Base-by-base conservation (phyloP, 2,113 vertebrate genomes). In the Platanista minor region DNA sequence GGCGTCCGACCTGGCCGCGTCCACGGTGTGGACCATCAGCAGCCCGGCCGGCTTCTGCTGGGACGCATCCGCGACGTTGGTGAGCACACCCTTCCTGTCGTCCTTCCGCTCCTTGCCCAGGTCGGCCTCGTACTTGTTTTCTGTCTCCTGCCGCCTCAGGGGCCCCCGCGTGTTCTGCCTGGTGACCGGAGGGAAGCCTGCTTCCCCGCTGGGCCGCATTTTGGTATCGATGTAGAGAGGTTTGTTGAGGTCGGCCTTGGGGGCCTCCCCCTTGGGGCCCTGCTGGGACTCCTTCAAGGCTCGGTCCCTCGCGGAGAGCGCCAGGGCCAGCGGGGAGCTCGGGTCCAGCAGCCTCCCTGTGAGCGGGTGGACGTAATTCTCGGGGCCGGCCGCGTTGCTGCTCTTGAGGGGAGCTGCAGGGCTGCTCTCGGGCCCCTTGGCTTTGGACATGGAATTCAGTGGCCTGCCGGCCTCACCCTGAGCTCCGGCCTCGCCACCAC, bases 161-260 rank as follows among this genome's bases (percentile, higher is more conserved):
- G 98, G 99, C 3, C 99, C 99, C 0, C 99, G 98, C 17, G 98
- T 98, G 6, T 98, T 98, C 17, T 98, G 99, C 94, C 99, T 98
- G 11, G 98, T 97, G 97, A 98, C 98, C 0, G 99, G 98, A 52
- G 99, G 98, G 95, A 99, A 99, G 97, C 99, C 98, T 0, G 99
- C 98, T 96, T 99, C 99, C 25, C 99, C 98, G 31, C 98, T 98
- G n/a, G 99, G 99, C 94, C 99, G 99, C 97, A 99, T 98, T 98
- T 99, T 99, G 87, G 99, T 99, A 98, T 99, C 99, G 0, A 99
- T 99, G 90, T 99, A 99, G 77, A 99, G 99, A 4, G 99, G 99
- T 96, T 99, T 99, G 98, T 99, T 99, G 97, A 99, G 99, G 98
- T 99, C 99, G 0, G 99, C 99, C 98, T 99, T 99, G 95, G 99